A percentile compares a stretch with the other conserved stretches of the same genome.
Conservation (phyloP, 2,113 vertebrate genomes). For the Alectura lathami region DNA sequence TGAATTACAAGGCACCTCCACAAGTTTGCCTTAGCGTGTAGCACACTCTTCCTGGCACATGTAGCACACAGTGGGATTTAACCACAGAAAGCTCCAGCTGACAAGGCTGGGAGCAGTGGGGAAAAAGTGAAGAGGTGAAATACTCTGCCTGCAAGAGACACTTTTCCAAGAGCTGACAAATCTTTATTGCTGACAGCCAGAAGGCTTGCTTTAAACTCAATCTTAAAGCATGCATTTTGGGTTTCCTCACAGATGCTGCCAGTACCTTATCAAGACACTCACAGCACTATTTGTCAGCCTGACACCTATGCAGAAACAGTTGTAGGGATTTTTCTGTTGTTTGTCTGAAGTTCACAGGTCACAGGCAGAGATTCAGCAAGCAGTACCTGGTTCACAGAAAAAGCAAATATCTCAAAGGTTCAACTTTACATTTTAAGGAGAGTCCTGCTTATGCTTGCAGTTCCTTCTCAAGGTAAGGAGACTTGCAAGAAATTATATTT, state of each 20-base stretch:
- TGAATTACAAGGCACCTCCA: background rate
- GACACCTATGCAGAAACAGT: background rate
- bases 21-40: background rate
- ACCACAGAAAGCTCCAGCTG: background rate
- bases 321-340: background rate
- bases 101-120: background rate
- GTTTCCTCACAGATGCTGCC: fast-evolving
- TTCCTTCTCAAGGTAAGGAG: background rate
- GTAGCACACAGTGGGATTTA: background rate
- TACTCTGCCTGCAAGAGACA: background rate
- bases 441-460: background rate
- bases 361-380: background rate
- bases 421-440: background rate
- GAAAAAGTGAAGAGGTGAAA: background rate
- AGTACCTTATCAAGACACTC: background rate
- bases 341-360: background rate
- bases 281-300: background rate
- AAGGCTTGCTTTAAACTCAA: background rate
- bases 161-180: background rate
- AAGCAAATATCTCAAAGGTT: background rate
- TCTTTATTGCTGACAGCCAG: background rate
- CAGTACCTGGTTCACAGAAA: background rate
- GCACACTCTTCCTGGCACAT: background rate
- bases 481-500: background rate
- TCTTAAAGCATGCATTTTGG: background rate